Base-by-base conservation (phyloP, 2,797 vertebrate genomes). In the Neosilurus hyrtlii region DNA sequence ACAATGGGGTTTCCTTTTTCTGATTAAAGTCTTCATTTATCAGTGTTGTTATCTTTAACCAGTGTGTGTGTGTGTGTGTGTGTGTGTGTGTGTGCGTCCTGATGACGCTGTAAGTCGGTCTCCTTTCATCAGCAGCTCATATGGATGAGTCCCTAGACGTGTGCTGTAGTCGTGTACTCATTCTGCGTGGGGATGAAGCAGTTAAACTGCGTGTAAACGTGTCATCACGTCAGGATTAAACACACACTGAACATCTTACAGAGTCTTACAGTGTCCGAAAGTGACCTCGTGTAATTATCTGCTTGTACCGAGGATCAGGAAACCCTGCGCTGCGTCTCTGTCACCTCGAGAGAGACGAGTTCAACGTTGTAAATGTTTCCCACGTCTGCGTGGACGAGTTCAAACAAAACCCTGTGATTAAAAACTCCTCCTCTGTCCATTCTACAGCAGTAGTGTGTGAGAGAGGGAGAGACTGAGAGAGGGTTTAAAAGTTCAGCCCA, bases 11-110 rank as follows among this genome's bases (percentile, higher is more conserved):
- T 83, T 68, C 71, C 26, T 26, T 83, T 75, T 70, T 16, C 54
- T 83, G 82, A 51, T 70, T 76, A 77, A 80, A 82, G 59, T 81
- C 24, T 24, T 54, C 37, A 3, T 68, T 37, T 82, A 74, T 86
- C 79, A 54, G 22, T 1, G 37, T 56, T 2, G 20, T 80, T 80
- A 80, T 86, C 84, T 84, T 26, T 11, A 79, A 59, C 61, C 76
- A 61, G 56, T 68, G 78, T 66, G 61, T 43, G 35, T 71, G 77
- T 12, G 67, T 22, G 67, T 22, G 67, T 70, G 67, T 43, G 37
- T 70, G 67, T 70, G 67, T 61, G 68, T 65, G 78, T 70, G 71
- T 54, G 71, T 54, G 2, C 22, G 8, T 24, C 22, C 66, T 80
- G 35, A n/a, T 26, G 35, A 51, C 26, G 15, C 57, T 26, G 16